These are phyloP conservation scores for Lethocerus indicus DNA, from an alignment of 1,140 invertebrate genomes.

Conservation along the genomic window DNA sequence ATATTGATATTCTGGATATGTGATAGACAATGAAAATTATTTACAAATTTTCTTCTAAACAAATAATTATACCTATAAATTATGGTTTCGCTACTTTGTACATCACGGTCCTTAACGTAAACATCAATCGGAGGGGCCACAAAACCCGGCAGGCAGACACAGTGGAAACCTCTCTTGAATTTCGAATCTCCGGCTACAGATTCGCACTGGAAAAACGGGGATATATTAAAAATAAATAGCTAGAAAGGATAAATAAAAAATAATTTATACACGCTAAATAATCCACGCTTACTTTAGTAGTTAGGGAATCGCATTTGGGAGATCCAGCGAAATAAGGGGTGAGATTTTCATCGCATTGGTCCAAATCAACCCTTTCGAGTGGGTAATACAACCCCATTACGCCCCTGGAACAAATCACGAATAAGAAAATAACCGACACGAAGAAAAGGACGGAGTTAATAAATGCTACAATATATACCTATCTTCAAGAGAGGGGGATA, in stretches of 20 bases:
- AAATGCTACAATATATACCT: neutral
- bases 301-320: conserved; percentile 22
- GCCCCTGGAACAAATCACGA: conserved; percentile 10
- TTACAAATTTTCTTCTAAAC: neutral
- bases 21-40: neutral
- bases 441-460: neutral
- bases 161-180: conserved; percentile 13
- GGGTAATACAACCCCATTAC: conserved; percentile 22
- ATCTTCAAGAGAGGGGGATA: conserved; percentile 1
- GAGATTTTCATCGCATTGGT: conserved; percentile 25
- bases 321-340: conserved; percentile 22
- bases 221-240: no score
- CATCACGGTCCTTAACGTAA: no score
- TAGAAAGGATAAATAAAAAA: no score
- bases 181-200: conserved; percentile 9
- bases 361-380: conserved; percentile 19
- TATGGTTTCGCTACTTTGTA: neutral
- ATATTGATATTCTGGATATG: no score
- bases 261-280: no score
- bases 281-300: conserved; percentile 23
- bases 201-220: conserved; percentile 14
- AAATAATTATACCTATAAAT: neutral
- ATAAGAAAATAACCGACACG: neutral
- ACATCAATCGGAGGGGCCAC: conserved; percentile 10
- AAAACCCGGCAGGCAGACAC: conserved; percentile 15